Evolutionary conservation across 2,113 vertebrate species (phyloP).

Genomic region (Narcine bancroftii): DNA sequence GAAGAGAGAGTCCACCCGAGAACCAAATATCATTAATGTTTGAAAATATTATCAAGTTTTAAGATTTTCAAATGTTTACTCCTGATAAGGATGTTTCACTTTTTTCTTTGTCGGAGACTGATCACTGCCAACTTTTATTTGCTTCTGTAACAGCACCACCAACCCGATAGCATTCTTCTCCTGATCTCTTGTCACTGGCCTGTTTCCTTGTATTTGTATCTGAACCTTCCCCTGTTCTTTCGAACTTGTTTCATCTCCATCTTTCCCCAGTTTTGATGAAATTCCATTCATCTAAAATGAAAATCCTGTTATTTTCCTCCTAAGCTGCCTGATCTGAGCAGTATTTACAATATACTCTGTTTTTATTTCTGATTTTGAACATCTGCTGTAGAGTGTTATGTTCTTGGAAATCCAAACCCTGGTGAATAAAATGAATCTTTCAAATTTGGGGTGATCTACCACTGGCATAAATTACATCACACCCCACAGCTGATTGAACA

Average conservation of each 20-base stretch:
- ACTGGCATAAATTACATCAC: neutral
- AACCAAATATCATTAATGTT: neutral
- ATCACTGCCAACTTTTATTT: neutral
- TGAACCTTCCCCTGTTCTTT: too few relatives aligned
- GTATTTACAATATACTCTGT: too few relatives aligned
- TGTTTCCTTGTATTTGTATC: too few relatives aligned
- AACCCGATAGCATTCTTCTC: neutral
- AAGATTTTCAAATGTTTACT: neutral
- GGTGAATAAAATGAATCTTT: neutral
- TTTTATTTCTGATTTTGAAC: too few relatives aligned
- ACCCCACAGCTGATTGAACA: neutral
- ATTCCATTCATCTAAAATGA: too few relatives aligned
- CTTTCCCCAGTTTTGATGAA: too few relatives aligned
- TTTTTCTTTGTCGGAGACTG: neutral
- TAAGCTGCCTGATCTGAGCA: too few relatives aligned
- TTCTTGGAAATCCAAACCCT: neutral
- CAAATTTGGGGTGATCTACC: neutral
- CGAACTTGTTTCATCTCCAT: too few relatives aligned
- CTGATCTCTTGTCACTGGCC: too few relatives aligned
- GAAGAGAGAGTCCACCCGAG: neutral
- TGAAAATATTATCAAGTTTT: neutral
- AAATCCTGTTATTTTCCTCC: too few relatives aligned
- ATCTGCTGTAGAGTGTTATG: too few relatives aligned
- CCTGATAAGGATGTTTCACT: neutral
- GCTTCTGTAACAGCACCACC: neutral